Evolutionary conservation across 2,797 vertebrate species (phyloP).

Genomic region (Sebastes elongatus): DNA sequence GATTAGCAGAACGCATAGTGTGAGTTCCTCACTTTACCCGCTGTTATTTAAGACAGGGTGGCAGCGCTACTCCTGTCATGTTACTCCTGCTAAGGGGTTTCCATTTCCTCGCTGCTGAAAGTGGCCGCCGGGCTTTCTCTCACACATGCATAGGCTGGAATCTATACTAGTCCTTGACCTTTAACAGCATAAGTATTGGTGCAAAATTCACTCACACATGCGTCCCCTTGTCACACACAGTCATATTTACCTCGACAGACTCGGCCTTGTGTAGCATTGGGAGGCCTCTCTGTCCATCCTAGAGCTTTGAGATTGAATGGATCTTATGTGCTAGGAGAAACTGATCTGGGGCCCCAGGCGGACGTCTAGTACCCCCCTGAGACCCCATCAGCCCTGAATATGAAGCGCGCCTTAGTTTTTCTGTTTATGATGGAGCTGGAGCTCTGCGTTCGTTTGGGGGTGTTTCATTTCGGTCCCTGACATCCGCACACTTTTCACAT

Average conservation of each 20-base stretch:
- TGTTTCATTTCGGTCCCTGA: constrained; percentile 21
- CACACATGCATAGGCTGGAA: background rate
- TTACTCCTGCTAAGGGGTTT: constrained; percentile 18
- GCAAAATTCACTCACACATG: constrained; percentile 19
- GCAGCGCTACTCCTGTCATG: constrained; percentile 23
- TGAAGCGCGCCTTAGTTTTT: constrained; percentile 52
- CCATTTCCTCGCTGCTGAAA: constrained; percentile 5
- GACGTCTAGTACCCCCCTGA: constrained; percentile 39
- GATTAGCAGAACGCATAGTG: constrained; percentile 33
- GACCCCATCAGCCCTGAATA: constrained; percentile 26
- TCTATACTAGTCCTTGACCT: constrained; percentile 31
- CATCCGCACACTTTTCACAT: constrained; percentile 27
- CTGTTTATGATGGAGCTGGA: constrained; percentile 45
- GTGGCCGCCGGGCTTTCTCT: background rate
- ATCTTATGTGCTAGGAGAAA: constrained; percentile 89
- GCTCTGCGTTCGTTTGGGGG: background rate
- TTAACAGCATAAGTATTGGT: background rate
- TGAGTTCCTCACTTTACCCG: constrained; percentile 14
- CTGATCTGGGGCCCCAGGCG: constrained; percentile 51
- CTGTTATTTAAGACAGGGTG: constrained; percentile 28
- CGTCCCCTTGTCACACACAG: constrained; percentile 19
- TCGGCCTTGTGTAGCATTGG: constrained; percentile 53
- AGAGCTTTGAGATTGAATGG: constrained; percentile 87
- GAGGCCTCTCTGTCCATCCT: constrained; percentile 64
- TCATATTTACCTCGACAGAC: constrained; percentile 52